Percentiles rank a stretch among this genome's conserved stretches.
These are phyloP conservation scores for Sterna hirundo DNA, from an alignment of 2,113 vertebrate species.

Conservation along the genomic window DNA sequence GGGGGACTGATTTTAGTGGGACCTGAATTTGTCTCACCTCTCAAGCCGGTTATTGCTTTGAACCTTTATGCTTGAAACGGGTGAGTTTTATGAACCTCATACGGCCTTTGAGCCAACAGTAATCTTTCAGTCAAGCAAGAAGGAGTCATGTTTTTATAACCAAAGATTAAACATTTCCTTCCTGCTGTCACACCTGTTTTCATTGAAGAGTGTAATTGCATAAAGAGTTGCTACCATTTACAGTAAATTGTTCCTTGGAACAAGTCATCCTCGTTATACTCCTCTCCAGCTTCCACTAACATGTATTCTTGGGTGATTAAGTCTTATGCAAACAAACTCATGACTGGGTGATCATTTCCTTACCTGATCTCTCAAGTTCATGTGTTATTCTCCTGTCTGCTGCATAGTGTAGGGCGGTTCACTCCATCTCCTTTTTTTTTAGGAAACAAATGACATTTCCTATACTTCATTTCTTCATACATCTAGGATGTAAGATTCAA, in stretches of 20 bases:
- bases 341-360: neutral
- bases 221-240: neutral
- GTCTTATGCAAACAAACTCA: neutral
- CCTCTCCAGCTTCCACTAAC: neutral
- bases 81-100: neutral
- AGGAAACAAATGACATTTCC: neutral
- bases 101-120: neutral
- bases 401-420: neutral
- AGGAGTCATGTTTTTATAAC: neutral
- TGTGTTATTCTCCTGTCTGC: neutral
- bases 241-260: neutral
- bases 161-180: constrained; percentile 10
- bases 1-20: neutral
- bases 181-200: constrained; percentile 9
- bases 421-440: neutral
- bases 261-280: neutral
- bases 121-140: neutral
- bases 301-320: neutral
- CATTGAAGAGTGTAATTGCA: neutral
- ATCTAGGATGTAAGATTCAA: neutral
- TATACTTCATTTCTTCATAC: neutral
- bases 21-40: neutral
- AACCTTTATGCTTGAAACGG: neutral
- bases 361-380: neutral
- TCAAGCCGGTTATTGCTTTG: neutral